phyloP scores from a whole-genome alignment of 2,888 invertebrate species.

The Acanthacorydalis orientalis region DNA sequence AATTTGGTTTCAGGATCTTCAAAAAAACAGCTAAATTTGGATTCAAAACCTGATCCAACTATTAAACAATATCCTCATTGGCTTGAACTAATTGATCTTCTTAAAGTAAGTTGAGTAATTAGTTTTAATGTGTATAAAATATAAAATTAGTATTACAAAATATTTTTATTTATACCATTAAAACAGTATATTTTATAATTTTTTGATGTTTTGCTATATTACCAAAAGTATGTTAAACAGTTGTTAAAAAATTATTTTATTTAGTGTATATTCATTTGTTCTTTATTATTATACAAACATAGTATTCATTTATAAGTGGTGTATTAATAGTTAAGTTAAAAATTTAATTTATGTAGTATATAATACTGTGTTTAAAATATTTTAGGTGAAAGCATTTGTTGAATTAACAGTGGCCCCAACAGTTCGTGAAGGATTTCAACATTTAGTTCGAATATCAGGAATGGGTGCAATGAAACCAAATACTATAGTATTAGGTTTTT shows the following conservation, averaged over 20 bases:
- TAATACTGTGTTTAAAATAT: slow-evolving; percentile 1
- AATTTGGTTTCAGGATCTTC: not conserved
- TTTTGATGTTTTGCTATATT: no score
- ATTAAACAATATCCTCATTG: slow-evolving; percentile 71
- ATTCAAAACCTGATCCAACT: slow-evolving; percentile 45
- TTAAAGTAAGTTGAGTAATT: slow-evolving; percentile 46
- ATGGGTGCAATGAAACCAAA: slow-evolving; percentile 99
- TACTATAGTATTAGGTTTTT: slow-evolving; percentile 88
- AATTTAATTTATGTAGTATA: no score
- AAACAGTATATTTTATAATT: no score
- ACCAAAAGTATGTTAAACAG: no score
- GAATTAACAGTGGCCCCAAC: slow-evolving; percentile 78
- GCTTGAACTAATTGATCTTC: slow-evolving; percentile 86
- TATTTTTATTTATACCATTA: no score
- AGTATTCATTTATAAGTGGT: no score
- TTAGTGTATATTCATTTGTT: no score
- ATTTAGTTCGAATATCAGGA: slow-evolving; percentile 79
- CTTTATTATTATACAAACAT: no score
- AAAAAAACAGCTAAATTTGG: slow-evolving; percentile 17
- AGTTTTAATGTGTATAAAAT: not conserved
- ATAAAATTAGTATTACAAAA: no score
- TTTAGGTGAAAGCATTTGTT: slow-evolving; percentile 78
- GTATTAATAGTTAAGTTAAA: no score
- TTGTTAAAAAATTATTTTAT: no score
- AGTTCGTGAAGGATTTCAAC: slow-evolving; percentile 81